Base-by-base conservation (phyloP, 2,888 invertebrate genomes). In the Dynastes tityus region DNA sequence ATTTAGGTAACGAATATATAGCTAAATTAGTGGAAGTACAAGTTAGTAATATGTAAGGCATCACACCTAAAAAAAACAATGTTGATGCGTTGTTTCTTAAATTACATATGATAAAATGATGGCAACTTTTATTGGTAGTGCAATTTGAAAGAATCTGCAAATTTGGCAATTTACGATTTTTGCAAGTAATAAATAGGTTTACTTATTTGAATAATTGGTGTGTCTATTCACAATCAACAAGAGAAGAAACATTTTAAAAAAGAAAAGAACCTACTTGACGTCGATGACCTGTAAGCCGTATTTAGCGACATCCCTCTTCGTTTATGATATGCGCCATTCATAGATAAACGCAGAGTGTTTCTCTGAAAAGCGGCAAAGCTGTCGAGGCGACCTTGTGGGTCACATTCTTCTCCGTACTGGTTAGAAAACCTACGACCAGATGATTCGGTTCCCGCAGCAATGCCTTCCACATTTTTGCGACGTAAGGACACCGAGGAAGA, bases 271-370 rank as follows among this genome's bases (percentile, higher is more conserved):
- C 78, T 85, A 86, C 86, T 85, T 78, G 84, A 81, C 68, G 77
- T 82, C 6, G 84, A 84, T 8, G 84, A 82, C 73, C 73, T 53
- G 22, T 55, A 37, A 2, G 73, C 40, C 2, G 73, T 53, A 73
- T 58, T 58, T 29, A 58, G 6, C 32, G 67, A 40, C 16, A 67
- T 67, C 76, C 76, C 67, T 58, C 67, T 71, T 40, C 73, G 32
- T 73, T 73, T 63, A 53, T 78, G 73, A 53, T 64, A 40, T 49
- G 37, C 49, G 37, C 78, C 32, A 64, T 78, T 67, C 55, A 87
- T 86, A 1, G 87, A 87, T 79, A 88, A 80, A 75, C 88, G 81
- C 45, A 88, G 82, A 4, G 87, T 84, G 55, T 82, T 86, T 80
- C 88, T 85, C 65, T 87, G 85, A 80, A 88, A 87, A 27, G 85